These are phyloP conservation scores for Beroe forskalii DNA, from an alignment of 37 sponge, comb jelly and placozoan species.

Conservation along the genomic window DNA sequence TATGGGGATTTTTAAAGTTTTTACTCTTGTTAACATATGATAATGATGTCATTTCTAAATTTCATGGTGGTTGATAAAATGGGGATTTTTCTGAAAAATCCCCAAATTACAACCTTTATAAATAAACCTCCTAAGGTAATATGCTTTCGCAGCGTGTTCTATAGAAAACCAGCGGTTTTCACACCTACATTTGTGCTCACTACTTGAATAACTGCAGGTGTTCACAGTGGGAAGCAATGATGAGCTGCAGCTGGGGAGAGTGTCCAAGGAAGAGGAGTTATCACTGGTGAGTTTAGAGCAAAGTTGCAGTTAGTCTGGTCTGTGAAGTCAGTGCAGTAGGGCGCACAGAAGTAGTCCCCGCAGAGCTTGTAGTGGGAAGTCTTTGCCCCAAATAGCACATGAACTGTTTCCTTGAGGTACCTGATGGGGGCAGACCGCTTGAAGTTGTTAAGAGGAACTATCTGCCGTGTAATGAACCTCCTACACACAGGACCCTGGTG, in stretches of 20 bases:
- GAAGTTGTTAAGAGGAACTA: not conserved
- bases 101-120: too few species aligned
- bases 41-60: too few species aligned
- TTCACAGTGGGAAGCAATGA: conserved; percentile 13
- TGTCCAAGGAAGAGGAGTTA: not conserved
- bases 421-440: not conserved
- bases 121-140: too few species aligned
- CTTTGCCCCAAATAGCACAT: not conserved
- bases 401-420: not conserved
- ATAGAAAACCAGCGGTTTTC: too few species aligned
- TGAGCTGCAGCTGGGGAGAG: not conserved
- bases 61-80: too few species aligned
- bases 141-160: too few species aligned
- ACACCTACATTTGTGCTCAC: too few species aligned
- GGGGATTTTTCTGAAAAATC: too few species aligned
- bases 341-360: not conserved
- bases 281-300: conserved; percentile 2
- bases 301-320: not conserved
- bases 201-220: too few species aligned
- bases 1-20: too few species aligned
- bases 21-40: too few species aligned
- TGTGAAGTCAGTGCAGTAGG: not conserved
- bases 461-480: not conserved
- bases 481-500: not conserved
- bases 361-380: not conserved